Evolutionary conservation across 2,888 invertebrate genomes (phyloP).

Genomic region (Lasioglossum figueresi): DNA sequence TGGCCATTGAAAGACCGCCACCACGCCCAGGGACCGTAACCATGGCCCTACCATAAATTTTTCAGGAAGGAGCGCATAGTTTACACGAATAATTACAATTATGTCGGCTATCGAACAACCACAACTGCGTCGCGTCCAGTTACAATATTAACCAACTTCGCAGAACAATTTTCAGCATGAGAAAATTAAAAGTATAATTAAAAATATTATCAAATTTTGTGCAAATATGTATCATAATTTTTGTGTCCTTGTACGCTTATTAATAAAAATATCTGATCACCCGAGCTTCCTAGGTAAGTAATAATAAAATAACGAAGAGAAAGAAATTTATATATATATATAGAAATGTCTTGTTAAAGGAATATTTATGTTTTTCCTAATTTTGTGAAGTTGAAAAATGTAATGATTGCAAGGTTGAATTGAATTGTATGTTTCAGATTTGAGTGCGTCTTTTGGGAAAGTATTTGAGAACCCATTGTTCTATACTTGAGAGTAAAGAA

Average conservation of each 20-base stretch:
- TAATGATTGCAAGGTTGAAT: neutral
- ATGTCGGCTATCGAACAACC: neutral
- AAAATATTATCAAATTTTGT: neutral
- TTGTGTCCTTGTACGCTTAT: too few relatives aligned
- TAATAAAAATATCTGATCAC: neutral
- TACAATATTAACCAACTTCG: neutral
- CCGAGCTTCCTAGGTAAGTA: neutral
- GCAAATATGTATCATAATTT: too few relatives aligned
- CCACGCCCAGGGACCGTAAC: conserved; percentile 59
- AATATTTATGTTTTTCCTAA: neutral
- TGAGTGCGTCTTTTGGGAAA: neutral
- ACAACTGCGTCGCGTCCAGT: neutral
- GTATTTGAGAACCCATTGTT: neutral
- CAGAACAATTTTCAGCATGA: neutral
- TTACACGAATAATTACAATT: neutral
- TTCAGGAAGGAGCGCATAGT: neutral
- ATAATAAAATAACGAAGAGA: neutral
- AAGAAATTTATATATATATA: neutral
- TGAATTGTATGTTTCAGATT: neutral
- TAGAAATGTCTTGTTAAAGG: neutral
- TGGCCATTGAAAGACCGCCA: conserved; percentile 53
- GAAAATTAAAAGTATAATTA: neutral
- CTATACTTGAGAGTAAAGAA: neutral
- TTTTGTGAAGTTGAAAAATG: neutral
- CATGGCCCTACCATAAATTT: neutral